These are phyloP conservation scores for Caenorhabditis sulstoni DNA, from an alignment of 2,888 invertebrate genomes.

Conservation along the genomic window DNA sequence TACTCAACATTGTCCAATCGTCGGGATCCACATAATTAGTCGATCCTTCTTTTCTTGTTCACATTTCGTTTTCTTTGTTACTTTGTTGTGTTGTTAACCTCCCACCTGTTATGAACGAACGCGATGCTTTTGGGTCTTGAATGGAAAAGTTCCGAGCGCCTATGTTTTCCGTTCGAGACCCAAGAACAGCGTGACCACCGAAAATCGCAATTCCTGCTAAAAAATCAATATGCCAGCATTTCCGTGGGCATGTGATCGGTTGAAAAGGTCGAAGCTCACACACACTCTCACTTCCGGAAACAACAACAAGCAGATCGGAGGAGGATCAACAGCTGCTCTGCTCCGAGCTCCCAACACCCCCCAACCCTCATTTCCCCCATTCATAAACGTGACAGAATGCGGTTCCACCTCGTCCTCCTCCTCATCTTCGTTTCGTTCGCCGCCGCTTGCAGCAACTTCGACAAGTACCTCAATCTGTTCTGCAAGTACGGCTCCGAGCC, in stretches of 20 bases:
- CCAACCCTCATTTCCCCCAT: too few relatives aligned
- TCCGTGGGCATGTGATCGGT: too few relatives aligned
- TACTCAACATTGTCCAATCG: slow-evolving; percentile 65
- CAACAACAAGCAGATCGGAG: not conserved
- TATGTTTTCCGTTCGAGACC: too few relatives aligned
- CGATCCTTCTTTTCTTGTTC: too few relatives aligned
- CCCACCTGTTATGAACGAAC: too few relatives aligned
- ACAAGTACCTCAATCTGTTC: slow-evolving; percentile 64
- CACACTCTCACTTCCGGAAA: slow-evolving; percentile 17
- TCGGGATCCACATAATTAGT: not conserved
- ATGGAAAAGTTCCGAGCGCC: too few relatives aligned
- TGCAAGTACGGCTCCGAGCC: slow-evolving; percentile 67
- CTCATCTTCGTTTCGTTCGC: slow-evolving; percentile 19
- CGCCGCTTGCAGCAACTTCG: slow-evolving; percentile 56
- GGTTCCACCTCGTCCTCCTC: slow-evolving; percentile 23
- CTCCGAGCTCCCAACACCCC: too few relatives aligned
- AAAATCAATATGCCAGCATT: too few relatives aligned
- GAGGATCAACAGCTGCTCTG: slow-evolving; percentile 7
- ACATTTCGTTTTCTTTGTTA: not conserved
- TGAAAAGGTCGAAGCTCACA: slow-evolving; percentile 3
- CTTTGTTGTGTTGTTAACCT: not conserved
- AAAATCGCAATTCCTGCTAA: too few relatives aligned
- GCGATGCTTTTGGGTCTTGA: too few relatives aligned
- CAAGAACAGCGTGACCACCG: too few relatives aligned
- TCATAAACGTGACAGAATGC: too few relatives aligned